Conservation (phyloP, 2,113 vertebrate genomes). For the Seriola dumerili region DNA sequence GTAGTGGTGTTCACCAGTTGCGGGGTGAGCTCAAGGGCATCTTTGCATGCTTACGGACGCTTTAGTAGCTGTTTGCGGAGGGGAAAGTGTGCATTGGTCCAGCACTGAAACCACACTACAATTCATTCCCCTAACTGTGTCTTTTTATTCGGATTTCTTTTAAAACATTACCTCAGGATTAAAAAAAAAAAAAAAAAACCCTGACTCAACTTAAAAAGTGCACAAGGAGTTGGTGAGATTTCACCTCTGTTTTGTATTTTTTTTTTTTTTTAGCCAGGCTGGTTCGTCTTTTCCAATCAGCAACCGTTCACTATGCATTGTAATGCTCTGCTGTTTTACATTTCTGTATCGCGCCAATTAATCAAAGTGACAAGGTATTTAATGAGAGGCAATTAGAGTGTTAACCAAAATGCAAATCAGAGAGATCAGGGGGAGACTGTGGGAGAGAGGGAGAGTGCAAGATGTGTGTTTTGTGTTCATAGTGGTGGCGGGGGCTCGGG, state of each 20-base stretch:
- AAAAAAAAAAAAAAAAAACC: background rate
- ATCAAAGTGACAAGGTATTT: conserved; percentile 84
- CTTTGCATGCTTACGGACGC: conserved; percentile 11
- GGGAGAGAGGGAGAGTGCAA: background rate
- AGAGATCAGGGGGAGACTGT: conserved; percentile 17
- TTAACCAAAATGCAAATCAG: conserved; percentile 84
- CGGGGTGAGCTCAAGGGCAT: conserved; percentile 25
- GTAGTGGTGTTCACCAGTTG: background rate
- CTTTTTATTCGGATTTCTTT: background rate
- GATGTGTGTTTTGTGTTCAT: conserved; percentile 30
- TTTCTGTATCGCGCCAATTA: conserved; percentile 79
- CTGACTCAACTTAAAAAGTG: conserved; percentile 44
- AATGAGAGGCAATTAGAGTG: conserved; percentile 84
- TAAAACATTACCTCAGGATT: background rate
- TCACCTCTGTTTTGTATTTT: conserved; percentile 35
- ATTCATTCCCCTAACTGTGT: background rate
- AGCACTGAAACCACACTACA: background rate
- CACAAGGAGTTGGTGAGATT: conserved; percentile 3
- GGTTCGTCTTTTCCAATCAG: conserved; percentile 57
- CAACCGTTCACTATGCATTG: conserved; percentile 59
- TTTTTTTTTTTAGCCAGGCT: background rate
- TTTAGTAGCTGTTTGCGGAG: background rate
- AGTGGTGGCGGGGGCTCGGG: background rate
- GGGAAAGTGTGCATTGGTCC: background rate
- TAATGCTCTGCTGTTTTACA: conserved; percentile 74